Evolutionary conservation across 2,797 vertebrate species (phyloP).

Genomic region (Chelmon rostratus): DNA sequence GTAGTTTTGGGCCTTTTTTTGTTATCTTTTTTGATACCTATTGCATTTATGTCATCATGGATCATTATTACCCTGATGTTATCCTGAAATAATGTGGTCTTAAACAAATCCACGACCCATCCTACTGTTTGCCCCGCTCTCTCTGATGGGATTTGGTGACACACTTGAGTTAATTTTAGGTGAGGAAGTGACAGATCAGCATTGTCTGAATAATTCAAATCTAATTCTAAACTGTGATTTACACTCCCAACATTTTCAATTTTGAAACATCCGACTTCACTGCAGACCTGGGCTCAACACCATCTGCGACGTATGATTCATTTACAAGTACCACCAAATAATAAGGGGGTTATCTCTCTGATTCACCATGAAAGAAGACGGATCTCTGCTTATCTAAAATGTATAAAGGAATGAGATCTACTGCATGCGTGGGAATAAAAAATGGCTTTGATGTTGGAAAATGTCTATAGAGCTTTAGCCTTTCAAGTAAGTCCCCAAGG

Average conservation of each 20-base stretch:
- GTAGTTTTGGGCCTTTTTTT: neutral
- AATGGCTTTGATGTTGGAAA: conserved; percentile 75
- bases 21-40: neutral
- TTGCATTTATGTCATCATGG: conserved; percentile 28
- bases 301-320: conserved; percentile 52
- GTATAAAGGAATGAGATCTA: conserved; percentile 73
- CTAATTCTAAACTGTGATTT: conserved; percentile 52
- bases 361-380: conserved; percentile 66
- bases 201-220: conserved; percentile 56
- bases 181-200: conserved; percentile 35
- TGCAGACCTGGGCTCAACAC: conserved; percentile 49
- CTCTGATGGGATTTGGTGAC: conserved; percentile 32
- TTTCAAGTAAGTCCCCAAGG: conserved; percentile 76
- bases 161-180: conserved; percentile 30
- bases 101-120: conserved; percentile 31
- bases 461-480: conserved; percentile 67
- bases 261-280: conserved; percentile 20
- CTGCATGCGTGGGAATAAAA: conserved; percentile 69
- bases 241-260: conserved; percentile 38
- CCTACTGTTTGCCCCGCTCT: neutral
- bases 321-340: conserved; percentile 58
- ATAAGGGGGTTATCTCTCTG: conserved; percentile 57
- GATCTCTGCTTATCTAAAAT: conserved; percentile 77
- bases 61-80: conserved; percentile 21
- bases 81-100: conserved; percentile 30